Percentiles rank a stretch among this genome's conserved stretches.
phyloP scores from a whole-genome alignment of 2,888 invertebrate species.

The Tachina lurida region DNA sequence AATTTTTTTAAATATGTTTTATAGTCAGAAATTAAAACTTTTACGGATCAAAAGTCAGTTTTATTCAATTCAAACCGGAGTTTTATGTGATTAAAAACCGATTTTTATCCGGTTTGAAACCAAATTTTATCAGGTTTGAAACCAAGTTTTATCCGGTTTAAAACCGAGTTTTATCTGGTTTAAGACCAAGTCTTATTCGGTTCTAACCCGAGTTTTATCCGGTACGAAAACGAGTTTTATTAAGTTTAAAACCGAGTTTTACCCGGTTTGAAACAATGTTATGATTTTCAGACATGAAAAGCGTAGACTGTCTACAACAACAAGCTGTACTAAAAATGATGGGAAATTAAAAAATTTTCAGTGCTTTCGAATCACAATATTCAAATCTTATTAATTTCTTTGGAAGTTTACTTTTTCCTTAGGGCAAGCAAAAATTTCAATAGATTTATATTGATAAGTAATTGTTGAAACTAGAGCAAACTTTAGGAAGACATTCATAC shows the following conservation, averaged over 20 bases:
- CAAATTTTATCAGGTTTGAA: not conserved
- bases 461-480: too few relatives aligned
- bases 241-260: not conserved
- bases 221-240: not conserved
- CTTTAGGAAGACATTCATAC: too few relatives aligned
- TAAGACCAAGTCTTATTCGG: not conserved
- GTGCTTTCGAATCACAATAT: too few relatives aligned
- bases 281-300: too few relatives aligned
- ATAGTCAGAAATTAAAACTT: accelerated
- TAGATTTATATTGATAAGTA: too few relatives aligned
- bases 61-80: not conserved
- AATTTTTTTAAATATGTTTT: not conserved
- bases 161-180: not conserved
- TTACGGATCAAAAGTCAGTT: not conserved
- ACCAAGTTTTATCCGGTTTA: too few relatives aligned
- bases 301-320: too few relatives aligned
- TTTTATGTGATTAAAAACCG: not conserved
- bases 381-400: too few relatives aligned
- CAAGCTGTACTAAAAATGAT: too few relatives aligned
- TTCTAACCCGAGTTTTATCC: not conserved
- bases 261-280: not conserved
- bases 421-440: too few relatives aligned
- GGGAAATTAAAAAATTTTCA: too few relatives aligned
- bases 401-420: too few relatives aligned
- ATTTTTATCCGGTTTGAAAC: not conserved